These are phyloP conservation scores for Rhingia campestris DNA, from an alignment of 2,888 invertebrate genomes.

Conservation along the genomic window DNA sequence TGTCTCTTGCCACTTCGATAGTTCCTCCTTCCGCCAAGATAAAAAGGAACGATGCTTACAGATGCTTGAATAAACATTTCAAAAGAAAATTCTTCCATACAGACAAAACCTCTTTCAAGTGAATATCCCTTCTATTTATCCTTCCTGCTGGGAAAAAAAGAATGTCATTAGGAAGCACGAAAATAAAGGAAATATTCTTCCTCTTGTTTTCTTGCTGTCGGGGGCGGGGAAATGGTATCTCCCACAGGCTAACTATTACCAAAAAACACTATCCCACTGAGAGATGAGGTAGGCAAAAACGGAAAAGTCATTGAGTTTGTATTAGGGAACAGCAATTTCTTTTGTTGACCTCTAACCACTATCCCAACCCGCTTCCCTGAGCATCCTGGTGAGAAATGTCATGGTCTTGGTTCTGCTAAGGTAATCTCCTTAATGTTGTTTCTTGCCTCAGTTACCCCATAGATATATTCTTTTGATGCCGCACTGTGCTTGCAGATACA, in stretches of 20 bases:
- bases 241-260: constrained; percentile 26
- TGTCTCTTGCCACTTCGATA: constrained; percentile 5
- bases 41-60: background rate
- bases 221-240: background rate
- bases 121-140: background rate
- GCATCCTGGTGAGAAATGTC: constrained; percentile 12
- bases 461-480: constrained; percentile 5
- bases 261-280: background rate
- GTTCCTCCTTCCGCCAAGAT: background rate
- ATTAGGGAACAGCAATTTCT: constrained; percentile 46
- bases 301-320: constrained; percentile 38
- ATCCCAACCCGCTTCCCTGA: background rate
- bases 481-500: constrained; percentile 20
- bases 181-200: constrained; percentile 15
- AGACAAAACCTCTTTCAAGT: background rate
- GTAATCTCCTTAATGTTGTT: constrained; percentile 30
- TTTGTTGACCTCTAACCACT: background rate
- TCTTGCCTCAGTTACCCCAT: background rate
- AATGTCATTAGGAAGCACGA: constrained; percentile 29
- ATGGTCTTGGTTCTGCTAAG: background rate
- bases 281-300: background rate
- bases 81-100: constrained; percentile 2
- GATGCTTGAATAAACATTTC: background rate
- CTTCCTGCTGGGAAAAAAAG: background rate
- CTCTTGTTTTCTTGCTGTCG: background rate